Evolutionary conservation across 2,113 vertebrate species (phyloP), one percentile per base, ranked within the genome.

Genomic region (Oreochromis aureus): DNA sequence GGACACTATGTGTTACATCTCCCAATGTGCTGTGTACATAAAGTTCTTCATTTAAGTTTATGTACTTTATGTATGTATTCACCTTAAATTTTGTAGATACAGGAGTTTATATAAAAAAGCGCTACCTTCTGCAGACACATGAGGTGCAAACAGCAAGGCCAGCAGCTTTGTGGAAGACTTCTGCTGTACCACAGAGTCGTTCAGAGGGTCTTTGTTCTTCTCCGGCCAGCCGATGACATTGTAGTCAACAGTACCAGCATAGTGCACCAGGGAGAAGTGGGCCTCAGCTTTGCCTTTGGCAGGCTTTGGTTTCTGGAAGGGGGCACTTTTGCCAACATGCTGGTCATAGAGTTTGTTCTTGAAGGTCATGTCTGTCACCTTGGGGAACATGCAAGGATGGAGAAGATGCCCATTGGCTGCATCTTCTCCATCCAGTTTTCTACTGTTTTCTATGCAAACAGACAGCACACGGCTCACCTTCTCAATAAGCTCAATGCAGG

Each of bases 301-400:
- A 54, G 3, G 3, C 19, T 54, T 54, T 54, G 53, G 53, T 54
- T 22, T 54, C 19, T 54, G 79, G 63, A 86, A 87, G 61, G 63
- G 80, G 32, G 66, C 6, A 44, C 86, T 87, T 63, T 98, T 98
- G 5, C 98, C 98, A 86, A 98, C 82, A 22, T 98, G 98, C 69
- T 98, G 98, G 39, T 98, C 97, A n/a, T 97, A 97, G 7, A 98
- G 95, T 89, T 98, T 98, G 95, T 96, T 98, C 91, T 98, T 97
- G 91, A 98, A 98, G 96, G 98, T 94, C 1, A 81, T 22, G 56
- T 96, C 95, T 87, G 94, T 82, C 18, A 32, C 18, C 59, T 63
- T 63, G 32, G 59, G 0, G 59, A 36, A 2, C 1, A 66, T 39
- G 90, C 94, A 88, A 96, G 94, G 90, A 95, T 94, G 92, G 94